A percentile compares a stretch with the other conserved stretches of the same genome.
These are phyloP conservation scores for Astyanax mexicanus DNA, from an alignment of 2,797 vertebrate species.

Conservation along the genomic window DNA sequence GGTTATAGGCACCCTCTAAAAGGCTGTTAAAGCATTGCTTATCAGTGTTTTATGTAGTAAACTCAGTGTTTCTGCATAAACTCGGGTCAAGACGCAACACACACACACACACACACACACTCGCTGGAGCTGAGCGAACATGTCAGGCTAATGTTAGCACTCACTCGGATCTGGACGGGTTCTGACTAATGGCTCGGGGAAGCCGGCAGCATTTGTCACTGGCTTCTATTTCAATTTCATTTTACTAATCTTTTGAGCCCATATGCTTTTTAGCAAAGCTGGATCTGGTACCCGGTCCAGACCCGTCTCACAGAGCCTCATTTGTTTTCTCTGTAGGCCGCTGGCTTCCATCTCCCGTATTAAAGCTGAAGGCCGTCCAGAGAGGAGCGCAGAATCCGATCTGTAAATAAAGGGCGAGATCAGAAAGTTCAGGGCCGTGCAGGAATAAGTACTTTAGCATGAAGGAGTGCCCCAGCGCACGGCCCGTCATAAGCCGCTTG, in stretches of 20 bases:
- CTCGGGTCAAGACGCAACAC: no score
- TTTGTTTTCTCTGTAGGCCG: slow-evolving; percentile 45
- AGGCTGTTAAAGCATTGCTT: no score
- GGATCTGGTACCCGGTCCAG: slow-evolving; percentile 18
- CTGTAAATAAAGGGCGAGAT: slow-evolving; percentile 65
- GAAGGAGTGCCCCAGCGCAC: slow-evolving; percentile 56
- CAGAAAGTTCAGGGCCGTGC: slow-evolving; percentile 45
- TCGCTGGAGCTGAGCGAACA: neutral
- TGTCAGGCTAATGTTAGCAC: slow-evolving; percentile 16
- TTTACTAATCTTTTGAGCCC: slow-evolving; percentile 20
- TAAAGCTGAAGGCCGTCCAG: slow-evolving; percentile 44
- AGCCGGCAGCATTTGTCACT: slow-evolving; percentile 19
- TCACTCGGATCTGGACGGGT: slow-evolving; percentile 20
- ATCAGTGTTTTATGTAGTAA: no score
- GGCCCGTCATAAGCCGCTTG: slow-evolving; percentile 74
- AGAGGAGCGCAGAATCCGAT: slow-evolving; percentile 58
- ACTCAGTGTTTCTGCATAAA: no score
- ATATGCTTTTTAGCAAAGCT: slow-evolving; percentile 10
- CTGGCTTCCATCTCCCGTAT: slow-evolving; percentile 43
- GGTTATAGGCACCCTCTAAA: no score
- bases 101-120: neutral
- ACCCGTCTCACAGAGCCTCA: slow-evolving; percentile 34
- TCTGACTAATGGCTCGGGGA: slow-evolving; percentile 33
- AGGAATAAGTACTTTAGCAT: slow-evolving; percentile 77
- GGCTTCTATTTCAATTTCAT: slow-evolving; percentile 16